phyloP scores from a whole-genome alignment of 2,888 invertebrate genomes.

The Lycaena phlaeas region DNA sequence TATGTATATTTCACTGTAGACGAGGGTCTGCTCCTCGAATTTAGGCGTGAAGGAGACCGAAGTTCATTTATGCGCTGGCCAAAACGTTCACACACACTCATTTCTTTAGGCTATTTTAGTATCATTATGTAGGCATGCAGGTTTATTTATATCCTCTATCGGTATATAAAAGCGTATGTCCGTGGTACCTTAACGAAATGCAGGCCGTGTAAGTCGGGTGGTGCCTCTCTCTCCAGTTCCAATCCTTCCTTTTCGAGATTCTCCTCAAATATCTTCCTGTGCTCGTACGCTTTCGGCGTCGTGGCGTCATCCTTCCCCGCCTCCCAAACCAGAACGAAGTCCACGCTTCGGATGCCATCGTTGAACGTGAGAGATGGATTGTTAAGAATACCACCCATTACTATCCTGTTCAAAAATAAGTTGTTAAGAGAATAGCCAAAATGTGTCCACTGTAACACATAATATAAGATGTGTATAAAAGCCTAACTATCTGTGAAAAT shows the following conservation, averaged over 20 bases:
- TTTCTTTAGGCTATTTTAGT: no score
- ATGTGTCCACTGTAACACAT: no score
- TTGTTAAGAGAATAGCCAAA: neutral
- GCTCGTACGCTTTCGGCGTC: slow-evolving; percentile 48
- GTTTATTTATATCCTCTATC: no score
- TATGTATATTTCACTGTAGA: no score
- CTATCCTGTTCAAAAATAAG: slow-evolving; percentile 37
- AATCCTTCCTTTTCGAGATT: slow-evolving; percentile 83
- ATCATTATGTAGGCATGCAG: no score
- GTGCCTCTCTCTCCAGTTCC: slow-evolving; percentile 79
- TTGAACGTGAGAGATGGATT: slow-evolving; percentile 77
- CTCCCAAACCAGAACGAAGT: slow-evolving; percentile 87
- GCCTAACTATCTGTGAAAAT: no score
- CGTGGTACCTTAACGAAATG: slow-evolving; percentile 87
- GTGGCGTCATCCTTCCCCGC: slow-evolving; percentile 65
- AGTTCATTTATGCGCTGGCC: no score
- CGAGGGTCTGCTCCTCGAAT: no score
- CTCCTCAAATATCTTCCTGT: slow-evolving; percentile 77
- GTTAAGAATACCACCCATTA: slow-evolving; percentile 51
- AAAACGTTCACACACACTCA: no score
- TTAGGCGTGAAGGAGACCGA: no score
- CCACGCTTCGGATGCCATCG: slow-evolving; percentile 81
- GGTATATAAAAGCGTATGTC: no score
- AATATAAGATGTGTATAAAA: no score
- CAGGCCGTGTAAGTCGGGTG: slow-evolving; percentile 75